These are phyloP conservation scores for Thrips palmi DNA, from an alignment of 1,140 invertebrate species.

Conservation along the genomic window DNA sequence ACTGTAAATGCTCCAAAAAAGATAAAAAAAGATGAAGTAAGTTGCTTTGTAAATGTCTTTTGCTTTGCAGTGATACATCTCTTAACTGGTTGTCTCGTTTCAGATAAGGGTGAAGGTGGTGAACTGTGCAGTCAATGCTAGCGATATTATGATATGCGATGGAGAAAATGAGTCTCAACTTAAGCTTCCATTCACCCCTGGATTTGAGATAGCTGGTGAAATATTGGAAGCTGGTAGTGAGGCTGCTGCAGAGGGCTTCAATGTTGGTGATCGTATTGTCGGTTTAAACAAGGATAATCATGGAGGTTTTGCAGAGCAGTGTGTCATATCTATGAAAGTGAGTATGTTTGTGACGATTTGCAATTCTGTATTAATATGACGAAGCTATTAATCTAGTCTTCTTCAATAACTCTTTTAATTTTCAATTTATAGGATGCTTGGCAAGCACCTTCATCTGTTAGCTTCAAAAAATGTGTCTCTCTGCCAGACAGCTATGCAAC, in stretches of 20 bases:
- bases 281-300: constrained; percentile 29
- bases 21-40: constrained; percentile 24
- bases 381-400: background rate
- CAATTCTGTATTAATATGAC: constrained; percentile 1
- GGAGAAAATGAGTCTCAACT: constrained; percentile 28
- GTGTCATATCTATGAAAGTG: constrained; percentile 28
- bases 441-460: constrained; percentile 27
- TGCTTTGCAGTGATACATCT: constrained; percentile 3
- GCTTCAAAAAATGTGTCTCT: constrained; percentile 27
- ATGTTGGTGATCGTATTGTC: constrained; percentile 29
- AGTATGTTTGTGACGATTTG: constrained; percentile 12
- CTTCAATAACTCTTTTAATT: constrained; percentile 11
- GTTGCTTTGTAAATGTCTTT: constrained; percentile 3
- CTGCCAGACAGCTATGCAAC: constrained; percentile 36
- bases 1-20: constrained; percentile 19
- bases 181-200: constrained; percentile 29
- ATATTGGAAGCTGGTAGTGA: constrained; percentile 24
- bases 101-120: constrained; percentile 35
- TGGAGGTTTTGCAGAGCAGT: constrained; percentile 33
- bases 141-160: constrained; percentile 29
- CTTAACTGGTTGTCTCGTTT: constrained; percentile 11
- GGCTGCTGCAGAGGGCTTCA: constrained; percentile 17
- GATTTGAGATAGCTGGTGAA: constrained; percentile 33
- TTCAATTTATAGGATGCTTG: constrained; percentile 32
- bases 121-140: constrained; percentile 36